These are phyloP conservation scores for Agonopterix arenella DNA, from an alignment of 2,888 invertebrate species.

Conservation along the genomic window DNA sequence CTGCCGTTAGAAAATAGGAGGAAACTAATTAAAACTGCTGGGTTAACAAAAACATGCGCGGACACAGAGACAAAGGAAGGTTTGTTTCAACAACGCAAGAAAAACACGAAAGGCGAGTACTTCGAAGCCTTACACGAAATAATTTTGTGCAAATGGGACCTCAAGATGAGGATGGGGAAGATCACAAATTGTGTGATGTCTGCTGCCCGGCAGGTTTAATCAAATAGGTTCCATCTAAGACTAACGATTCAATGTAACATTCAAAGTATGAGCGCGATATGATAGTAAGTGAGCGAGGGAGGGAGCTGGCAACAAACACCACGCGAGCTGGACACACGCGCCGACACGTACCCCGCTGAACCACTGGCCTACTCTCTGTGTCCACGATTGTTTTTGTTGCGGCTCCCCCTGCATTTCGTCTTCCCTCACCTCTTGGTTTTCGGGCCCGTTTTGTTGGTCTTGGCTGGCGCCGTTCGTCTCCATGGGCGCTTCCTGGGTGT, in stretches of 20 bases:
- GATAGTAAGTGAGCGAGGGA: neutral
- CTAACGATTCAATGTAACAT: neutral
- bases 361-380: conserved; percentile 84
- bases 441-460: conserved; percentile 58
- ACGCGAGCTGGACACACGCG: conserved; percentile 53
- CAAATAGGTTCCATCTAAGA: too few relatives aligned
- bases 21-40: conserved; percentile 21
- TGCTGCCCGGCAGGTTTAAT: conserved; percentile 36
- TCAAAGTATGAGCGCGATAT: neutral
- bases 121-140: conserved; percentile 31
- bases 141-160: conserved; percentile 71
- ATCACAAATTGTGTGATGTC: conserved; percentile 48
- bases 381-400: conserved; percentile 79
- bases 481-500: conserved; percentile 56
- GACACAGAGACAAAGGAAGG: conserved; percentile 64
- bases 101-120: conserved; percentile 31
- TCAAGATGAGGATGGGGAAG: conserved; percentile 59
- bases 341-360: conserved; percentile 82
- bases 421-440: conserved; percentile 71
- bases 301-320: conserved; percentile 57
- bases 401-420: conserved; percentile 61
- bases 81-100: conserved; percentile 24
- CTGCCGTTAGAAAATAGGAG: conserved; percentile 32
- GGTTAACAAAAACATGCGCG: conserved; percentile 68
- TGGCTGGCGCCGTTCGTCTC: conserved; percentile 69